Percentiles rank a stretch among this genome's conserved stretches.
Conservation (phyloP, 92 coral and sea anemone genomes). For the Virgularia gustaviana region DNA sequence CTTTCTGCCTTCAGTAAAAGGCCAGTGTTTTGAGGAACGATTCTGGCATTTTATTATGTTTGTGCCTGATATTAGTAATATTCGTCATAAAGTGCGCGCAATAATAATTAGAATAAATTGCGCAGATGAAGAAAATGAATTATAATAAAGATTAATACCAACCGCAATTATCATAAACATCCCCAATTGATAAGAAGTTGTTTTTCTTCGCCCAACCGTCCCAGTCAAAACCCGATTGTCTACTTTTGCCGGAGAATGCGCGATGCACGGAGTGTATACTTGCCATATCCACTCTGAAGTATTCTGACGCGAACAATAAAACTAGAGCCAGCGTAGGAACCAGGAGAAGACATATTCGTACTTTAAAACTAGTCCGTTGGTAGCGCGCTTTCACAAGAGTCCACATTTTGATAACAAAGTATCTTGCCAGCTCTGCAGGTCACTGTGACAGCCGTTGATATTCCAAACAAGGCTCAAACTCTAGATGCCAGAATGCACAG, state of each 20-base stretch:
- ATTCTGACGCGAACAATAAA: neutral
- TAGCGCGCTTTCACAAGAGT: slow-evolving; percentile 18
- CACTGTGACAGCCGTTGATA: too few species aligned
- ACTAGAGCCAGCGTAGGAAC: neutral
- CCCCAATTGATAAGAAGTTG: slow-evolving; percentile 23
- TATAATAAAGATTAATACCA: neutral
- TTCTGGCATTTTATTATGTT: too few species aligned
- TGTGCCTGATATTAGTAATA: too few species aligned
- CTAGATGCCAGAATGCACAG: too few species aligned
- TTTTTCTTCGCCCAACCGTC: slow-evolving; percentile 28
- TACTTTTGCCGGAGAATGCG: slow-evolving; percentile 20
- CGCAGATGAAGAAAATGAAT: neutral
- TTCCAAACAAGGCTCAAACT: too few species aligned
- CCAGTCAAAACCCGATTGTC: slow-evolving; percentile 28
- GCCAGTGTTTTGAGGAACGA: too few species aligned
- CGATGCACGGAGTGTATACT: slow-evolving; percentile 10
- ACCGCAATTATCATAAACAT: slow-evolving; percentile 33
- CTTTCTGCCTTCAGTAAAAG: too few species aligned
- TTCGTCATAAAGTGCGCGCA: too few species aligned
- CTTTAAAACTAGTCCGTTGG: slow-evolving; percentile 5
- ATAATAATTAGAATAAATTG: too few species aligned
- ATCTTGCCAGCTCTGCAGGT: too few species aligned
- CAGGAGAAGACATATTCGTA: slow-evolving; percentile 5
- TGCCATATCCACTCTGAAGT: slow-evolving; percentile 21
- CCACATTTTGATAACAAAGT: too few species aligned